phyloP scores from a whole-genome alignment of 1,140 invertebrate genomes.

The Magallana gigas region DNA sequence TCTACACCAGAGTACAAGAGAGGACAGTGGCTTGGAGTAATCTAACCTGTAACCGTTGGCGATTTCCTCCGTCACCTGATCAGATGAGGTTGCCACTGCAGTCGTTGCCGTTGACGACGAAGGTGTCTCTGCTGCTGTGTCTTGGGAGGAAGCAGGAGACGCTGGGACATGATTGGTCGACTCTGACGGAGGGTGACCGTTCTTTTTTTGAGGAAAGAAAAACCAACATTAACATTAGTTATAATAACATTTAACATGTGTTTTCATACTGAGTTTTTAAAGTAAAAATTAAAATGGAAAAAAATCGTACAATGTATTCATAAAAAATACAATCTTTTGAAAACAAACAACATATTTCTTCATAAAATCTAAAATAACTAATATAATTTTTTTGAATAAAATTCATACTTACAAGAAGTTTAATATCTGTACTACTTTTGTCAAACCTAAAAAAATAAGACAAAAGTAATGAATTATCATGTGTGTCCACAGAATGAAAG shows the following conservation, averaged over 20 bases:
- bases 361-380: too few relatives aligned
- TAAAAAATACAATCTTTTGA: too few relatives aligned
- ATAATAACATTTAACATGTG: too few relatives aligned
- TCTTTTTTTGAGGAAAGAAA: neutral
- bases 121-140: slow-evolving; percentile 69
- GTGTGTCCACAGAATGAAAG: too few relatives aligned
- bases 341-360: too few relatives aligned
- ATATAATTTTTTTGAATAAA: too few relatives aligned
- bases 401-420: slow-evolving; percentile 55
- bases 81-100: slow-evolving; percentile 56
- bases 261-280: too few relatives aligned
- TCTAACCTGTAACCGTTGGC: slow-evolving; percentile 76
- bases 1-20: neutral
- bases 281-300: too few relatives aligned
- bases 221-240: too few relatives aligned
- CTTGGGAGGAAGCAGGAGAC: slow-evolving; percentile 70
- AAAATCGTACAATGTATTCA: too few relatives aligned
- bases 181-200: slow-evolving; percentile 53
- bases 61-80: slow-evolving; percentile 73
- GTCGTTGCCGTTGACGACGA: slow-evolving; percentile 71
- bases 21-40: neutral
- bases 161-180: slow-evolving; percentile 59
- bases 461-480: neutral
- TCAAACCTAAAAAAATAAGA: slow-evolving; percentile 64
- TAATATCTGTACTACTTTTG: slow-evolving; percentile 62